These are phyloP conservation scores for Bombus superbus DNA, from an alignment of 1,140 invertebrate species.

Conservation along the genomic window DNA sequence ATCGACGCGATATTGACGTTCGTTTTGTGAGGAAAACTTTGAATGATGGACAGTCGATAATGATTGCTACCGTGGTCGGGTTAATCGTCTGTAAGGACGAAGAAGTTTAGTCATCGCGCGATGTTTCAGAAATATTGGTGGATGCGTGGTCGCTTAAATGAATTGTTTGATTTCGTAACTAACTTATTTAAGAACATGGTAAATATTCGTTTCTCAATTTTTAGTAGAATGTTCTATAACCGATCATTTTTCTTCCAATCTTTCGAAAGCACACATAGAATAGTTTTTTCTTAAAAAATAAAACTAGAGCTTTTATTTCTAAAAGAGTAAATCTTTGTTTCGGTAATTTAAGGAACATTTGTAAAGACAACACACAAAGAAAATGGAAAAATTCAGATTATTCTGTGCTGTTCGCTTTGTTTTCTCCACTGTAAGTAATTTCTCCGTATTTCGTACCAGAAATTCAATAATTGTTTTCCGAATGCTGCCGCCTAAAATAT, in stretches of 20 bases:
- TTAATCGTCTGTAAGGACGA: not conserved
- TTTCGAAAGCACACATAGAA: not conserved
- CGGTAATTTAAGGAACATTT: fast-evolving
- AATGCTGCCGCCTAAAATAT: not conserved
- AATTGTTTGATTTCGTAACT: too few species aligned
- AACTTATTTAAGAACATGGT: not conserved
- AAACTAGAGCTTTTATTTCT: too few species aligned
- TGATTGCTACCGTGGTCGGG: not conserved
- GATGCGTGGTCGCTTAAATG: too few species aligned
- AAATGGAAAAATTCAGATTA: too few species aligned
- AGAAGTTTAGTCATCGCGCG: not conserved
- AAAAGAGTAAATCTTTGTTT: not conserved
- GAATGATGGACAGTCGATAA: not conserved
- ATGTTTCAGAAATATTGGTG: not conserved
- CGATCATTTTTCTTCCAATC: not conserved
- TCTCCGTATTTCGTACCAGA: not conserved
- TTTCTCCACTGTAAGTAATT: not conserved
- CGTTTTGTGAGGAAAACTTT: not conserved
- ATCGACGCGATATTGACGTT: not conserved
- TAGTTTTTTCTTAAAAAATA: too few species aligned
- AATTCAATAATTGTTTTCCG: not conserved
- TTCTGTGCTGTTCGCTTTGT: too few species aligned
- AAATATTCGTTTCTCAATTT: not conserved
- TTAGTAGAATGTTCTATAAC: not conserved
- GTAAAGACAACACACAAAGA: too few species aligned